Evolutionary conservation across 2,888 invertebrate species (phyloP), one percentile per base, ranked within the genome.

Genomic region (Chrysotoxum bicinctum): DNA sequence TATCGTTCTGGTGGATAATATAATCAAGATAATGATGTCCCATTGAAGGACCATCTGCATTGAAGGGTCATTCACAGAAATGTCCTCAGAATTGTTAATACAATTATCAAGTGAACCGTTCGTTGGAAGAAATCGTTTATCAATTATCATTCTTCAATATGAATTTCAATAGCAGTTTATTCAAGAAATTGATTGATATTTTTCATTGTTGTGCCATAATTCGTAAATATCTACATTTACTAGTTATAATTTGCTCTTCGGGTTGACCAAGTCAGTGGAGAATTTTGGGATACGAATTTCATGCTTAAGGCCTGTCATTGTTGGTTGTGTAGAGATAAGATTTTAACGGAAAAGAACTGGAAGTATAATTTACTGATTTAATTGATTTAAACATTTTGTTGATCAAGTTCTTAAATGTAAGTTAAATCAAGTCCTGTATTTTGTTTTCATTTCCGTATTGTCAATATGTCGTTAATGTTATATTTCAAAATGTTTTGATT

Each of bases 101-200:
- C 45, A 43, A 43, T 45, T 37, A 35, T 48, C 35, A 35, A 58
- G 56, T 64, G 54, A 30, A 48, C 26, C 58, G 7, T 45, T 21
- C 1, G 12, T 26, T 26, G 3, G 12, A 23, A 54, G n/a, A 56
- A 21, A 35, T 37, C n/a, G n/a, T 56, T 48, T 66, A 66, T 40
- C 37, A 60, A 60, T 60, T 60, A 43, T 60, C 40, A 60, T 60
- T 19, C 40, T 10, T 9, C 2, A 40, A 60, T 40, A 60, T 60
- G 10, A 5, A 60, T 60, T 60, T 26, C 60, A 60, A 26, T 6
- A 26, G 16, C 3, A 60, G 10, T 60, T 60, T 43, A n/a, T 16
- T 26, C 23, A 60, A 43, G 3, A 40, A 54, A 16, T 32, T 32
- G 30, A 54, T 60, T 40, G 58, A 37, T 58, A 37, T 58, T 58